phyloP scores from a whole-genome alignment of 1,140 invertebrate species.

The Brachionus koreanus region DNA sequence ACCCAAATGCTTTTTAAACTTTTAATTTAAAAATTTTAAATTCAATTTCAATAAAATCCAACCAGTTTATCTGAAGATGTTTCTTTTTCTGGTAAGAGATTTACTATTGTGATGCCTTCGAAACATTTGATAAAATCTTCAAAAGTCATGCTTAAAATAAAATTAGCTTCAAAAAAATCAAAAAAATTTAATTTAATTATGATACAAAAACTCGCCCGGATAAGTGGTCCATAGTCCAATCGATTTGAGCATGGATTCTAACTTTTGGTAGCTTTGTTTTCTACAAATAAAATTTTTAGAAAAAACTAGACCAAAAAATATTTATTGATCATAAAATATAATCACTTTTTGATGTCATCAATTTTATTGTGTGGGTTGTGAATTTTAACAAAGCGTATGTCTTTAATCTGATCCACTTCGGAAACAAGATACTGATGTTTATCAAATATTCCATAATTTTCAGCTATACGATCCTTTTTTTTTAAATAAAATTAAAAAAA shows the following conservation, averaged over 20 bases:
- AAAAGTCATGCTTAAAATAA: constrained; percentile 5
- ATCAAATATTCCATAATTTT: neutral
- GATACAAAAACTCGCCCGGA: constrained; percentile 40
- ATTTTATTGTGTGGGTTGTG: constrained; percentile 39
- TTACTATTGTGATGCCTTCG: constrained; percentile 13
- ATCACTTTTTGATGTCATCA: constrained; percentile 26
- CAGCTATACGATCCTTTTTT: neutral
- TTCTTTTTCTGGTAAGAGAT: constrained; percentile 32
- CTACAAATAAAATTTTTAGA: neutral
- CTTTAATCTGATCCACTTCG: neutral
- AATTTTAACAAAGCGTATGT: neutral
- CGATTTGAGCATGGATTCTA: constrained; percentile 9
- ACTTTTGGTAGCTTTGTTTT: neutral
- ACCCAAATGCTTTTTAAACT: neutral
- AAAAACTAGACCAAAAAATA: neutral
- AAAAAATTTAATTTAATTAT: neutral
- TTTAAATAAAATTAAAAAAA: neutral
- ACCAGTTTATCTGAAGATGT: neutral
- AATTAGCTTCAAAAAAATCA: neutral
- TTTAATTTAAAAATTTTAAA: neutral
- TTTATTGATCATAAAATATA: too few species aligned
- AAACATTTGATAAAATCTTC: constrained; percentile 31
- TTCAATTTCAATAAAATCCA: neutral
- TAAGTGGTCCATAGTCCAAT: constrained; percentile 18
- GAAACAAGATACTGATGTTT: constrained; percentile 33